phyloP scores from a whole-genome alignment of 1,140 invertebrate species.

The Ctenoplectra terminalis region DNA sequence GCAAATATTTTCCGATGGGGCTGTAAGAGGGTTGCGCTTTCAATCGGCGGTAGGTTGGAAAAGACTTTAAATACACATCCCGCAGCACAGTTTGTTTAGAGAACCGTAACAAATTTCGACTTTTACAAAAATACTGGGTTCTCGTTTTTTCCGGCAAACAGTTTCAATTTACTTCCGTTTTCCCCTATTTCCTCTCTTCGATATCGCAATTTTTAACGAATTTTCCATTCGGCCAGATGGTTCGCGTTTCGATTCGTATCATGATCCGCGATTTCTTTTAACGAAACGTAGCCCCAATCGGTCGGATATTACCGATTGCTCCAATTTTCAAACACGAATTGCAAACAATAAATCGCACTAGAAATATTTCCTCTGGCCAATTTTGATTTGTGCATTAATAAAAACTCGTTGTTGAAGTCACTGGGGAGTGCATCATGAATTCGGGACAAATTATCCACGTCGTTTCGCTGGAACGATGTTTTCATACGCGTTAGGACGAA shows the following conservation, averaged over 20 bases:
- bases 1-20: not conserved
- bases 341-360: conserved; percentile 19
- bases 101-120: too few species aligned
- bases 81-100: too few species aligned
- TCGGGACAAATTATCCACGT: not conserved
- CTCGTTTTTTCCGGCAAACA: not conserved
- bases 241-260: not conserved
- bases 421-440: not conserved
- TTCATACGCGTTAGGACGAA: not conserved
- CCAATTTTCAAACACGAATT: not conserved
- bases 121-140: too few species aligned
- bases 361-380: not conserved
- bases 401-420: not conserved
- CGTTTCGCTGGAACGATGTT: not conserved
- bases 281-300: not conserved
- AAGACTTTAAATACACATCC: not conserved
- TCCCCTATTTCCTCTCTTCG: not conserved
- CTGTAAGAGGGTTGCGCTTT: too few species aligned
- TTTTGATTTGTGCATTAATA: too few species aligned
- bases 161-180: not conserved
- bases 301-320: too few species aligned
- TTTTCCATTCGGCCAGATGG: not conserved
- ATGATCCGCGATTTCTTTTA: not conserved
- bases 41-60: not conserved
- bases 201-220: not conserved